A percentile compares a stretch with the other conserved stretches of the same genome.
Evolutionary conservation across 2,113 vertebrate genomes (phyloP).

Genomic region (Zosterops lateralis): DNA sequence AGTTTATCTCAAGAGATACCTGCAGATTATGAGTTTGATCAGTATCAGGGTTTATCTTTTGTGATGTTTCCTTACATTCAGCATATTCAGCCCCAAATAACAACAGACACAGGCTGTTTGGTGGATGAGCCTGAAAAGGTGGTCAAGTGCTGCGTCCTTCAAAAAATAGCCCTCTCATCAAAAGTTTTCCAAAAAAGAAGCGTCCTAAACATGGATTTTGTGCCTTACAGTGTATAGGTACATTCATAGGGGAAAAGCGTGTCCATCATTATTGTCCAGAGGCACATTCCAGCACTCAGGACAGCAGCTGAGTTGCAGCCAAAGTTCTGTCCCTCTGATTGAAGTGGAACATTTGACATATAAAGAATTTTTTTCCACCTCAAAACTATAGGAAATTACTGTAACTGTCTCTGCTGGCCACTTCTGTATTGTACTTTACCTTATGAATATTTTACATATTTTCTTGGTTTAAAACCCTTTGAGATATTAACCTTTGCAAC

Average conservation of each 20-base stretch:
- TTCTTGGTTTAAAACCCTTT: background rate
- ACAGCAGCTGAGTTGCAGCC: background rate
- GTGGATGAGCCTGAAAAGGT: background rate
- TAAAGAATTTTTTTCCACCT: background rate
- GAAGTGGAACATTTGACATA: background rate
- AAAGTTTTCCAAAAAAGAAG: background rate
- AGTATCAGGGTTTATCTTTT: background rate
- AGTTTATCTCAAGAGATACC: background rate
- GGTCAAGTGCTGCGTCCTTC: background rate
- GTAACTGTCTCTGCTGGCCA: background rate
- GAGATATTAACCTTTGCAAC: constrained; percentile 22
- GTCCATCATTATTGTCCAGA: background rate
- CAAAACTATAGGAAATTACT: background rate
- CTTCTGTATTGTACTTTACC: background rate
- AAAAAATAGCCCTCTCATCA: background rate
- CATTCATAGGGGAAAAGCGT: background rate
- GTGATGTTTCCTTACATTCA: background rate
- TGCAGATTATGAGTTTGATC: background rate
- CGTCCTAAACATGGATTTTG: background rate
- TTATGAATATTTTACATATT: constrained; percentile 28
- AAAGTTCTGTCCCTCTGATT: background rate
- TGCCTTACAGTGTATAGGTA: background rate
- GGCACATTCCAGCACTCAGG: background rate
- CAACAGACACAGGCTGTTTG: background rate
- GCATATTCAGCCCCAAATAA: background rate